Evolutionary conservation across 1,140 invertebrate species (phyloP), one percentile per base, ranked within the genome.

Genomic region (Drosophila arawakana): DNA sequence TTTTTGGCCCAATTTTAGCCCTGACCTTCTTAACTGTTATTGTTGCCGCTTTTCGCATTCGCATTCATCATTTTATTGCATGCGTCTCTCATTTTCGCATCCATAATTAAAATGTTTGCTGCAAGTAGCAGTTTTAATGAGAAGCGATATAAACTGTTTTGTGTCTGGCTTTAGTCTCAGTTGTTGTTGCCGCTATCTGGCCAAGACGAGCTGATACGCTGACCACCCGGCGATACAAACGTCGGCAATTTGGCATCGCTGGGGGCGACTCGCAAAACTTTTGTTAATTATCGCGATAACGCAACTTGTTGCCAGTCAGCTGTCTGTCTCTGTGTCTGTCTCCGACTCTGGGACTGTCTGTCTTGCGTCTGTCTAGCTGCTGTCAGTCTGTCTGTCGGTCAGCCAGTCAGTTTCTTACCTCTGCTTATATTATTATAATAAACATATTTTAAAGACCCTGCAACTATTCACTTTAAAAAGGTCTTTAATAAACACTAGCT

Each of bases 101-200:
- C 66, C 70, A 78, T 85, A 86, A 86, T 79, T 85, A 81, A 85
- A 85, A 79, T 86, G 82, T 81, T 76, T 81, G 75, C 81, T 70
- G 63, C 67, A 71, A 83, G 68, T 73, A 62, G 80, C 77, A 78
- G 49, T 81, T 78, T 85, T 85, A 84, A 80, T 84, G 78, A 69
- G 47, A 62, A 50, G n/a, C 8, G 39, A 54, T 30, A 78, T 69
- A 75, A 73, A 73, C 57, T 21, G 60, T 73, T 52, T 63, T 76
- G 30, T 15, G 50, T 37, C 39, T 25, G 54, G 30, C 10, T 41
- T 8, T 35, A 11, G 34, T 18, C 13, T 35, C 15, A 39, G 7
- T 41, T 41, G 18, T n/a, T 34, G 55, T 55, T 66, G 35, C 21
- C 34, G 25, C 25, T 47, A 7, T 34, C 55, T n/a, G 8, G 54